A percentile compares a stretch with the other conserved stretches of the same genome.
These are phyloP conservation scores for Phthorimaea operculella DNA, from an alignment of 1,140 invertebrate species.

Conservation along the genomic window DNA sequence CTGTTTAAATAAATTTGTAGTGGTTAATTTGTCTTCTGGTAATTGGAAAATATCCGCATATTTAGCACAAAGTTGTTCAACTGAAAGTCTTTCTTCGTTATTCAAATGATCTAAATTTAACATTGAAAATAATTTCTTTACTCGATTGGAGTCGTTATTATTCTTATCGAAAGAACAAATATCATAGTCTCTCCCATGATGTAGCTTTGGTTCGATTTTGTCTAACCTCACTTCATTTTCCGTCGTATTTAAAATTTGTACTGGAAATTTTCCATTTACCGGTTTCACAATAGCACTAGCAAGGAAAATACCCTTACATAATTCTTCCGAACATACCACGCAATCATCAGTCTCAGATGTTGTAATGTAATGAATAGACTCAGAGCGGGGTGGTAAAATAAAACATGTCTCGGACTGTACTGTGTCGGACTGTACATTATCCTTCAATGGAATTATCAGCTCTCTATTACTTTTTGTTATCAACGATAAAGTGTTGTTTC, in stretches of 20 bases:
- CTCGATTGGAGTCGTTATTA: slow-evolving; percentile 11
- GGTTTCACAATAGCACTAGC: slow-evolving; percentile 18
- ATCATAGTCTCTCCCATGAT: slow-evolving; percentile 13
- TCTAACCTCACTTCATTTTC: slow-evolving; percentile 11
- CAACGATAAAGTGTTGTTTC: slow-evolving; percentile 11
- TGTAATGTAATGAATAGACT: slow-evolving; percentile 18
- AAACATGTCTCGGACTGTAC: not conserved
- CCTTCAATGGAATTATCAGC: slow-evolving; percentile 9
- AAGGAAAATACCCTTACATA: slow-evolving; percentile 14
- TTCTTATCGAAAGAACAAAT: slow-evolving; percentile 15
- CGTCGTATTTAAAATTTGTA: slow-evolving; percentile 19
- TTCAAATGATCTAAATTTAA: slow-evolving; percentile 26
- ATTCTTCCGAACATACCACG: slow-evolving; percentile 14
- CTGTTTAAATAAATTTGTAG: slow-evolving; percentile 27
- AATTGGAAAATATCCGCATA: slow-evolving; percentile 28
- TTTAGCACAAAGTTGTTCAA: slow-evolving; percentile 31
- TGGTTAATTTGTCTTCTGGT: slow-evolving; percentile 20
- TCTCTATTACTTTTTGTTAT: slow-evolving; percentile 9
- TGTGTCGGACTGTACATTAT: not conserved
- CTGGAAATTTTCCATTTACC: slow-evolving; percentile 12
- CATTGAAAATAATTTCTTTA: slow-evolving; percentile 13
- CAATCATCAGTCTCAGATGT: slow-evolving; percentile 13
- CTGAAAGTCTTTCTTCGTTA: slow-evolving; percentile 20
- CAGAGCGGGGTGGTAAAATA: slow-evolving; percentile 15
- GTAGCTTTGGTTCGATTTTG: slow-evolving; percentile 14